Percentiles rank a stretch among this genome's conserved stretches.
These are phyloP conservation scores for Muscicapa adusta DNA, from an alignment of 2,113 vertebrate genomes.

Conservation along the genomic window DNA sequence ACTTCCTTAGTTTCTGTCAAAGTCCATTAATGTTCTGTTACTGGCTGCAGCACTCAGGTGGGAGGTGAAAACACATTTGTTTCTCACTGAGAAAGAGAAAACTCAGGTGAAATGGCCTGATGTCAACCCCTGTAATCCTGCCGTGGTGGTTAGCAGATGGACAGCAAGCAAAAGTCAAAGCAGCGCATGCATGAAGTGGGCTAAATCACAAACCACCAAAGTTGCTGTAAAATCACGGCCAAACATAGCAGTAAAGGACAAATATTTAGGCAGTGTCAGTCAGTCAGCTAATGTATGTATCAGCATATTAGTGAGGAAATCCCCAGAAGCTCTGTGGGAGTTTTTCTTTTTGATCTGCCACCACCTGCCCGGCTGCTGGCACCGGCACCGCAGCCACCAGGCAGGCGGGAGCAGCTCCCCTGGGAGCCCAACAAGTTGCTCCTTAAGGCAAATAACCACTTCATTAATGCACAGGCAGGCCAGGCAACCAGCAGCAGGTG, in stretches of 20 bases:
- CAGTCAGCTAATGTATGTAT: conserved; percentile 51
- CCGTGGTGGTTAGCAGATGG: neutral
- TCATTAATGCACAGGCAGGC: conserved; percentile 17
- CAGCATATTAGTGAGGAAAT: conserved; percentile 63
- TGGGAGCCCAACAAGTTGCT: neutral
- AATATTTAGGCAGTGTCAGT: conserved; percentile 64
- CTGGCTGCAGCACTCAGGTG: neutral
- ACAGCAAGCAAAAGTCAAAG: conserved; percentile 8
- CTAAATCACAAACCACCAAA: conserved; percentile 43
- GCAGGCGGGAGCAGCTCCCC: neutral
- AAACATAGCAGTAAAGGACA: conserved; percentile 56
- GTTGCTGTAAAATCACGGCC: conserved; percentile 37
- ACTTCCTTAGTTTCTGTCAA: neutral
- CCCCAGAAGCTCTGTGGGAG: conserved; percentile 54
- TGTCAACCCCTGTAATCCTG: neutral
- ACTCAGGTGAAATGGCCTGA: neutral
- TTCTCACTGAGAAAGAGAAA: neutral
- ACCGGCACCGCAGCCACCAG: neutral
- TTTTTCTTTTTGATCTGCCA: conserved; percentile 55
- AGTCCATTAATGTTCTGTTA: neutral
- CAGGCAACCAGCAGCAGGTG: neutral
- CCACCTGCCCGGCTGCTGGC: conserved; percentile 50
- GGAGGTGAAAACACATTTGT: neutral
- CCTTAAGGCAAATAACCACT: conserved; percentile 27
- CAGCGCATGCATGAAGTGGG: neutral